Evolutionary conservation across 2,113 vertebrate species (phyloP), one percentile per base, ranked within the genome.

Genomic region (Callocephalon fimbriatum): DNA sequence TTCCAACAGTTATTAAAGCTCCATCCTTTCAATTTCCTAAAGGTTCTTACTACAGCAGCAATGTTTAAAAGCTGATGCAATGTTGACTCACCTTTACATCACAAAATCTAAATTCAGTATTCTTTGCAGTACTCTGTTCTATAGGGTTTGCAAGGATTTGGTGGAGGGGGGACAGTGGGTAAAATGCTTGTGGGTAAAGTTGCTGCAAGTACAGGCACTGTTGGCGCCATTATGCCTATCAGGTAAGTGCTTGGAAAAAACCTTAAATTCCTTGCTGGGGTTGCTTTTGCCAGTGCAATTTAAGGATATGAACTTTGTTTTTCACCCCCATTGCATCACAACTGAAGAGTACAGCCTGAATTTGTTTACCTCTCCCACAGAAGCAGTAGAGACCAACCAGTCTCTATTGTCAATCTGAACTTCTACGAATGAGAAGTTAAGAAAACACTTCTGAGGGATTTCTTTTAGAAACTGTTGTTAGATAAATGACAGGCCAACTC

Each of bases 71-170:
- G 16, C n/a, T 88, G 51, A 72, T 66, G 20, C 12, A 71, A 77
- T 1, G 7, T 15, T 58, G 58, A 78, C 35, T 93, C 37, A 74
- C 47, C 9, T 68, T 81, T 19, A 67, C 0, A 0, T 44, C 61
- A 63, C 42, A 80, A 92, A 71, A 86, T 2, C 5, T 5, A 68
- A 72, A 40, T 47, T 5, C 82, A 88, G 47, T 1, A 0, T 25
- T 48, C 25, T 45, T 92, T 70, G n/a, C 44, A 45, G 74, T 3
- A 8, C 13, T 23, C 40, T 79, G 27, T 72, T 86, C 75, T 29
- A 65, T 25, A 79, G 15, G 3, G 15, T 65, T 90, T 68, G 25
- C 40, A 86, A 76, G 47, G 45, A 72, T 26, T 80, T 81, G 1
- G 4, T 35, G 8, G 10, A 32, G 18, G 4, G 5, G 10, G 0